Evolutionary conservation across 2,113 vertebrate genomes (phyloP).

Genomic region (Benitochromis conjunctus): DNA sequence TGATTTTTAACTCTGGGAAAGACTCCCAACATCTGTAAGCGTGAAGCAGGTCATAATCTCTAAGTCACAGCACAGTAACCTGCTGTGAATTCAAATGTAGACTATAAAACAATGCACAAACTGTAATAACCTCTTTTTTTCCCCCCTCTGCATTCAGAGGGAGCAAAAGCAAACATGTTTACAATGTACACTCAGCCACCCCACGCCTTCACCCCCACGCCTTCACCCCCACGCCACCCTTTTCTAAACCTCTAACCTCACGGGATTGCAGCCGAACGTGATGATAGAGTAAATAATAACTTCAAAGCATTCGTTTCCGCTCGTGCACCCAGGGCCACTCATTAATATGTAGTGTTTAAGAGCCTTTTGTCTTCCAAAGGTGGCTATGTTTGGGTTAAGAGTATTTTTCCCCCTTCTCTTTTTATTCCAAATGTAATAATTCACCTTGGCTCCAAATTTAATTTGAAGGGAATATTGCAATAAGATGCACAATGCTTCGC

Average conservation of each 20-base stretch:
- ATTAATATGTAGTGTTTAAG: constrained; percentile 10
- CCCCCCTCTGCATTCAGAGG: neutral
- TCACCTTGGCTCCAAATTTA: constrained; percentile 20
- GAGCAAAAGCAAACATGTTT: constrained; percentile 38
- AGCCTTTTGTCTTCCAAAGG: neutral
- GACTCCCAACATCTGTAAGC: neutral
- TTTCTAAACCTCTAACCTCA: constrained; percentile 29
- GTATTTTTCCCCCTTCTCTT: neutral
- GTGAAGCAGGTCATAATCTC: neutral
- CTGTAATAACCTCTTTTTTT: neutral
- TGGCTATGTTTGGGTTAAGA: neutral
- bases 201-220: neutral
- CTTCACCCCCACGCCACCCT: neutral
- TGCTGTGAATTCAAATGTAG: neutral
- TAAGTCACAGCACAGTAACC: neutral
- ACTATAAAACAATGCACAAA: neutral
- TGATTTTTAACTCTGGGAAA: neutral
- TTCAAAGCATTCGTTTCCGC: constrained; percentile 42
- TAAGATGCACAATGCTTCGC: neutral
- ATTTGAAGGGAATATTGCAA: constrained; percentile 18
- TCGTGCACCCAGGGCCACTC: neutral
- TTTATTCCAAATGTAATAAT: neutral
- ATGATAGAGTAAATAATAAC: constrained; percentile 47
- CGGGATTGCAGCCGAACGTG: constrained; percentile 25
- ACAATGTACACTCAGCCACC: neutral